These are phyloP conservation scores for Leptinotarsa undecemlineata DNA, from an alignment of 1,140 invertebrate genomes.

Conservation along the genomic window DNA sequence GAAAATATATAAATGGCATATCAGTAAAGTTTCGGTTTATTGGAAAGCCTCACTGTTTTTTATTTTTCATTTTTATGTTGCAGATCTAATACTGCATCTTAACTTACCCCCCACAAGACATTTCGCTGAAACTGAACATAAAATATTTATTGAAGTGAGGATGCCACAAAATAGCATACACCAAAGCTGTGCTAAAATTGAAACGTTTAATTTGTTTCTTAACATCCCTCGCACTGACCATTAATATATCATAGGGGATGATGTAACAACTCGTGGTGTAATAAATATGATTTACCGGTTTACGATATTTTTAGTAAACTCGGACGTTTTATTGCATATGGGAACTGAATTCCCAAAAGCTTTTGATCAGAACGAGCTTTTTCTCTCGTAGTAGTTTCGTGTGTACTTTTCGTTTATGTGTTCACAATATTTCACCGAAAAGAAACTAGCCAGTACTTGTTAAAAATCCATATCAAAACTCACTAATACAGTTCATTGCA, in stretches of 20 bases:
- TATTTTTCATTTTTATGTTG: slow-evolving; percentile 4
- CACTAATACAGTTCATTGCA: too few species aligned
- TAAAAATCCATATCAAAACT: too few species aligned
- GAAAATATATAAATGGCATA: too few species aligned
- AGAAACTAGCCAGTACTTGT: too few species aligned
- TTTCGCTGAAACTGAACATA: slow-evolving; percentile 7
- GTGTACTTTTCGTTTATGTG: background rate
- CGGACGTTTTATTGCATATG: slow-evolving; percentile 1
- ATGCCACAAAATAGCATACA: slow-evolving; percentile 1
- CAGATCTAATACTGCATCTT: slow-evolving; percentile 5
- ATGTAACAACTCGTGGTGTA: background rate
- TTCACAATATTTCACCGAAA: background rate
- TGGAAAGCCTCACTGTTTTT: background rate
- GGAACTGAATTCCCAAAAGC: slow-evolving; percentile 1
- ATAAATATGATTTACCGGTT: slow-evolving; percentile 17
- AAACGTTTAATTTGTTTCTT: slow-evolving; percentile 22
- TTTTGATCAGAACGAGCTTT: background rate
- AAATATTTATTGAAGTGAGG: slow-evolving; percentile 15
- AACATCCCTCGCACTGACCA: slow-evolving; percentile 10
- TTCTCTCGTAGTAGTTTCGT: too few species aligned
- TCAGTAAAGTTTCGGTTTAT: too few species aligned
- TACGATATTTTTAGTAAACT: slow-evolving; percentile 17
- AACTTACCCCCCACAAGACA: background rate
- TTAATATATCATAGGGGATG: slow-evolving; percentile 17
- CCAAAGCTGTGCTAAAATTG: slow-evolving; percentile 17